A percentile compares a stretch with the other conserved stretches of the same genome.
Conservation (phyloP, 2,888 invertebrate species). For the Cephonodes hylas region DNA sequence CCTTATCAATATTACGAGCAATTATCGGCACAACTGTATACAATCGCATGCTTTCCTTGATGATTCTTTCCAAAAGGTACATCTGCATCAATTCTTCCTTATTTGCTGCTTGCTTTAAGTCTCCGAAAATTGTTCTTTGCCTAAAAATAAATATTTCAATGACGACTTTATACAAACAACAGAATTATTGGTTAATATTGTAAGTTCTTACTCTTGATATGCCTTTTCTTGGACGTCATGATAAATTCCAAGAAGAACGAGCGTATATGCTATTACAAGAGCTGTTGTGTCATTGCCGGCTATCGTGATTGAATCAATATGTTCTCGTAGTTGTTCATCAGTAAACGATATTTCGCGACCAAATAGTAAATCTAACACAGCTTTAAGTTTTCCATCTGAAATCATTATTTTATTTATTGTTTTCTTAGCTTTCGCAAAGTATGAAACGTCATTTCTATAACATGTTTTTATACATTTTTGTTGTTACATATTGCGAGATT, state of each 20-base stretch:
- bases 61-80: constrained; percentile 79
- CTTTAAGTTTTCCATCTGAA: constrained; percentile 64
- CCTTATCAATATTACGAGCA: constrained; percentile 70
- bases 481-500: too few species aligned
- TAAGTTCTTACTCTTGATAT: constrained; percentile 52
- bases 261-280: constrained; percentile 68
- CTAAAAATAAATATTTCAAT: constrained; percentile 45
- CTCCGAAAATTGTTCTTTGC: constrained; percentile 70
- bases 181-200: too few species aligned
- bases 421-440: too few species aligned
- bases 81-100: constrained; percentile 76
- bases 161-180: too few species aligned
- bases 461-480: too few species aligned
- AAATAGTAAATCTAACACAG: constrained; percentile 71
- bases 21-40: constrained; percentile 81
- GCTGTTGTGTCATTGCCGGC: constrained; percentile 81
- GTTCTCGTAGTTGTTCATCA: constrained; percentile 78
- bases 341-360: constrained; percentile 74
- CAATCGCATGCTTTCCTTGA: constrained; percentile 82
- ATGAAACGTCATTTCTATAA: too few species aligned
- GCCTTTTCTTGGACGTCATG: constrained; percentile 58
- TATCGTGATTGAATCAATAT: constrained; percentile 82
- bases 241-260: constrained; percentile 68
- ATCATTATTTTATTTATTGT: too few species aligned
- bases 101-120: constrained; percentile 57